A percentile compares a stretch with the other conserved stretches of the same genome.
Conservation (phyloP, 1,140 invertebrate genomes). For the Drosophila pruinosa region DNA sequence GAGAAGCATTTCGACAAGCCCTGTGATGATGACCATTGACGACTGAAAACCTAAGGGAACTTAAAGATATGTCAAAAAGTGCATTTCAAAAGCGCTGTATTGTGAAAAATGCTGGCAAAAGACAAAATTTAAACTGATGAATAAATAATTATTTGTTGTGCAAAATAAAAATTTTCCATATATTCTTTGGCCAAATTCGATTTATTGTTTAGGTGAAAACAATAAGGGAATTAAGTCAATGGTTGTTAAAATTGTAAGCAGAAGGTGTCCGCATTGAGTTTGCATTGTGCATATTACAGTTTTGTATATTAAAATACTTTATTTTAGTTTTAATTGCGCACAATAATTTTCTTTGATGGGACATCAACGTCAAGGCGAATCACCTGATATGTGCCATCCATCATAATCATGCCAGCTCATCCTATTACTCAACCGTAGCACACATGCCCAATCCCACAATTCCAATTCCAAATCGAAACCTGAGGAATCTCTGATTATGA, state of each 20-base stretch:
- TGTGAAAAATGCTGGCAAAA: too few species aligned
- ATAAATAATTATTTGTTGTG: too few species aligned
- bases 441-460: background rate
- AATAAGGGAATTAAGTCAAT: background rate
- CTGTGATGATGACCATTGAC: too few species aligned
- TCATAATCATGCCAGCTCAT: constrained; percentile 61
- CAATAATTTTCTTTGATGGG: constrained; percentile 80
- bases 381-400: constrained; percentile 72
- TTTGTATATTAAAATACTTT: constrained; percentile 52
- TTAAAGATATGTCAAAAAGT: too few species aligned
- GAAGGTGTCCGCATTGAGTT: background rate
- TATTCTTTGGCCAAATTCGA: background rate
- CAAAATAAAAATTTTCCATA: too few species aligned
- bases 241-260: background rate
- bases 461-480: constrained; percentile 5
- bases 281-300: background rate
- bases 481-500: constrained; percentile 69
- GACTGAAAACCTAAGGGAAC: too few species aligned
- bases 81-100: too few species aligned
- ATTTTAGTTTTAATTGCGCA: constrained; percentile 79
- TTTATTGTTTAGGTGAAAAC: too few species aligned
- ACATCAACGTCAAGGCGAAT: constrained; percentile 77
- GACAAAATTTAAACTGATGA: too few species aligned
- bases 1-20: too few species aligned
- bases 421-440: background rate